Base-by-base conservation (phyloP, 2,113 vertebrate genomes). In the Vicugna pacos region DNA sequence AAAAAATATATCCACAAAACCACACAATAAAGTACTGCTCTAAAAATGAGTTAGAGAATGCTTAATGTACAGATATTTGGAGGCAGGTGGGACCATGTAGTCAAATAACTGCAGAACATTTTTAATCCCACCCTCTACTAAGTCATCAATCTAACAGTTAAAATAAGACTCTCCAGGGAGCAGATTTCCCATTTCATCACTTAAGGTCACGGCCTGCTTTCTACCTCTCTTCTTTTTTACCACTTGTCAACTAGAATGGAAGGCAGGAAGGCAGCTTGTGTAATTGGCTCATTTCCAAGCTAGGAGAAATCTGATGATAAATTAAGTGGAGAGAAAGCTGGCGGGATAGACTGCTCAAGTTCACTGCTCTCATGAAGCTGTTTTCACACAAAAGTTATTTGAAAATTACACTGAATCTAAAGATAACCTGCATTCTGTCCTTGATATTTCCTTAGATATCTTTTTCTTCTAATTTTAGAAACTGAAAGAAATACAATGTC, bases 151-250 rank as follows among this genome's bases (percentile, higher is more conserved):
- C 72, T 89, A 90, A 83, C 9, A 97, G 65, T 85, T 91, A 85
- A 93, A 97, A 72, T 91, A 38, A 81, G 84, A 91, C 8, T 48
- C 83, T 95, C 65, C 70, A 79, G 58, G 81, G 84, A 94, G 84
- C 69, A 83, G 26, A 94, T 56, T 92, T 92, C 90, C 67, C 75
- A 96, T 88, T 93, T 81, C 90, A 67, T 92, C 83, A 90, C 67
- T 70, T 92, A 77, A 94, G 85, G 92, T 76, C 93, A 81, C 1
- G 35, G 79, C 92, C 80, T 96, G 75, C 46, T 96, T 84, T 73
- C 83, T 62, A 83, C 64, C 85, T 95, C 52, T 92, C 67, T 75
- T 76, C 54, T 93, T 81, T 85, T 90, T 89, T 62, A 90, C 60
- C 38, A 84, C 87, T 94, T 93, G 72, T 90, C 90, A 95, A 65